These are phyloP conservation scores for Neoascia interrupta DNA, from an alignment of 2,888 invertebrate genomes.

Conservation along the genomic window DNA sequence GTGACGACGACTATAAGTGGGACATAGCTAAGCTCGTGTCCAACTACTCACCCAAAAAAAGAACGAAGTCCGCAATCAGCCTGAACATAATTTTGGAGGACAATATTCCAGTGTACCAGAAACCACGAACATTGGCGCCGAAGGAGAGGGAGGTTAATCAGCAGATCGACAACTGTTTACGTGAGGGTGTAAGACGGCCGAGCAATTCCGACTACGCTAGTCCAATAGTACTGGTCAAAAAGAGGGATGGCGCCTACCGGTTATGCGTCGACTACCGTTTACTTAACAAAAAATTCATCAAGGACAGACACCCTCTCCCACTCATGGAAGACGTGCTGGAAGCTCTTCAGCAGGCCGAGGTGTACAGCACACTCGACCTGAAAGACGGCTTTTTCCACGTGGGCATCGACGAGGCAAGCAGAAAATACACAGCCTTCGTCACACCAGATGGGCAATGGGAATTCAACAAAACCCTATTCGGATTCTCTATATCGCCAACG, in stretches of 20 bases:
- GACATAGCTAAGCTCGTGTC: not conserved
- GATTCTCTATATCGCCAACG: conserved; percentile 74
- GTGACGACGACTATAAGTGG: not conserved
- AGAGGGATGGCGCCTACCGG: conserved; percentile 67
- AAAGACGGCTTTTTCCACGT: not conserved
- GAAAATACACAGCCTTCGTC: conserved; percentile 8
- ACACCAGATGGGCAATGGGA: conserved; percentile 3
- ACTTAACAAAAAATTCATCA: conserved; percentile 53
- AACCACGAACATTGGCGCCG: not conserved
- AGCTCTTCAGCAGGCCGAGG: not conserved
- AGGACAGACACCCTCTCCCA: conserved; percentile 28
- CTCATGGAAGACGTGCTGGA: not conserved
- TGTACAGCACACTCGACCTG: not conserved
- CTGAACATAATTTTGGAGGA: not conserved
- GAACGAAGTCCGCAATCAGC: not conserved
- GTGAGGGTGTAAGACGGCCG: not conserved
- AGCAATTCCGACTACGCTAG: conserved; percentile 67
- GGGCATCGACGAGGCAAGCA: not conserved
- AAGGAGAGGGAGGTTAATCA: not conserved
- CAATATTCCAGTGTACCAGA: not conserved
- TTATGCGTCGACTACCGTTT: conserved; percentile 69
- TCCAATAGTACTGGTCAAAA: conserved; percentile 70
- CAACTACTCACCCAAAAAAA: not conserved
- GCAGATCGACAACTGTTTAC: not conserved
- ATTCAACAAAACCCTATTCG: conserved; percentile 73